Base-by-base conservation (phyloP, 2,888 invertebrate species). In the Nowickia ferox region DNA sequence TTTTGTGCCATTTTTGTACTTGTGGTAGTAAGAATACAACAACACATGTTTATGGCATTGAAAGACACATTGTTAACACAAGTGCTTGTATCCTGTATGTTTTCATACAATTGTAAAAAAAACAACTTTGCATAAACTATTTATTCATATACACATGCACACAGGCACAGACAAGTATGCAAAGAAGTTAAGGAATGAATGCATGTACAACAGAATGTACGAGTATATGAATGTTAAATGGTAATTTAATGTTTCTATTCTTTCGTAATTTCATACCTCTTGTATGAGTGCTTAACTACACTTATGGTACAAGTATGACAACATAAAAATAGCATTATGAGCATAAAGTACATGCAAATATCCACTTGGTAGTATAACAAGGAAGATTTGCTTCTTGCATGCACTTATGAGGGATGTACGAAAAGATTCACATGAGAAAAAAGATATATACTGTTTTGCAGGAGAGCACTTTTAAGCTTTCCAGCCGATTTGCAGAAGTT, bases 191-290 rank as follows among this genome's bases (percentile, higher is more conserved):
- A 61, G 13, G 13, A 30, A 55, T 53, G 42, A 42, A 51, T 30
- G n/a, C n/a, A n/a, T n/a, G 61, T 53, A 61, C n/a, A 40, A 40
- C 11, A 22, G 55, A 63, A 48, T 57, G 19, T 53, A 80, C 2
- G 22, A 2, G 30, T 30, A 30, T 30, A 30, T 79, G 79, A 79
- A 86, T 79, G 85, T 83, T 83, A 83, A 86, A 86, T 83, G 83
- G 86, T 77, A 83, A 86, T 86, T 83, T 86, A 83, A 83, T 86
- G 86, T 83, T 80, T 83, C 86, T 76, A 86, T 83, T 86, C 83
- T 83, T 79, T 86, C 79, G 83, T 86, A 86, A 86, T 86, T 86
- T 86, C 72, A 81, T 74, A 80, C 79, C 86, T 83, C 83, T 83
- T 76, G 80, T 57, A 68, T 72, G 79, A 75, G 78, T 76, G 72